Evolutionary conservation across 2,113 vertebrate genomes (phyloP).

Genomic region (Aleadryas rufinucha): DNA sequence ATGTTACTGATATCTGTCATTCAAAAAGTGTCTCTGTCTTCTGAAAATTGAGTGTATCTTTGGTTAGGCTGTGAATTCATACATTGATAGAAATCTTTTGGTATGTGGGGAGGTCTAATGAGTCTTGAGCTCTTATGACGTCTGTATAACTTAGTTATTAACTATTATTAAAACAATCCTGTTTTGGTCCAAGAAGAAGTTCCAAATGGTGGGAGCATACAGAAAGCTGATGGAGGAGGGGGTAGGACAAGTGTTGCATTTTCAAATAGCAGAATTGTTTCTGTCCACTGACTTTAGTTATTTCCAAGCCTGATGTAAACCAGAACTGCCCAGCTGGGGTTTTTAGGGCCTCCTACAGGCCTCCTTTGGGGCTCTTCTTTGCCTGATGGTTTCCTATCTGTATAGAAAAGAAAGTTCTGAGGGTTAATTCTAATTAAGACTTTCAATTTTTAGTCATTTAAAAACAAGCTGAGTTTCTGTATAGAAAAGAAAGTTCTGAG

Average conservation of each 20-base stretch:
- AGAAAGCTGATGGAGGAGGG: neutral
- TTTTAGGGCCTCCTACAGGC: neutral
- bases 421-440: neutral
- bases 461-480: neutral
- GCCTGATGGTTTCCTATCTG: neutral
- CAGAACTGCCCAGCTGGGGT: neutral
- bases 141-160: neutral
- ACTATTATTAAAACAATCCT: neutral
- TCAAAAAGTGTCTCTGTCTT: neutral
- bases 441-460: neutral
- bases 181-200: neutral
- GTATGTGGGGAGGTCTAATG: neutral
- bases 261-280: neutral
- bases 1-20: neutral
- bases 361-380: neutral
- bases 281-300: neutral
- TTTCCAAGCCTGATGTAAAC: neutral
- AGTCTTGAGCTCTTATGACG: neutral
- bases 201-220: neutral
- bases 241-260: neutral
- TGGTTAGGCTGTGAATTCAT: neutral
- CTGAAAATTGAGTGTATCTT: neutral
- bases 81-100: neutral
- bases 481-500: neutral
- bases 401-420: neutral